Percentiles rank a stretch among this genome's conserved stretches.
Evolutionary conservation across 2,113 vertebrate genomes (phyloP).

Genomic region (Myotis davidii): DNA sequence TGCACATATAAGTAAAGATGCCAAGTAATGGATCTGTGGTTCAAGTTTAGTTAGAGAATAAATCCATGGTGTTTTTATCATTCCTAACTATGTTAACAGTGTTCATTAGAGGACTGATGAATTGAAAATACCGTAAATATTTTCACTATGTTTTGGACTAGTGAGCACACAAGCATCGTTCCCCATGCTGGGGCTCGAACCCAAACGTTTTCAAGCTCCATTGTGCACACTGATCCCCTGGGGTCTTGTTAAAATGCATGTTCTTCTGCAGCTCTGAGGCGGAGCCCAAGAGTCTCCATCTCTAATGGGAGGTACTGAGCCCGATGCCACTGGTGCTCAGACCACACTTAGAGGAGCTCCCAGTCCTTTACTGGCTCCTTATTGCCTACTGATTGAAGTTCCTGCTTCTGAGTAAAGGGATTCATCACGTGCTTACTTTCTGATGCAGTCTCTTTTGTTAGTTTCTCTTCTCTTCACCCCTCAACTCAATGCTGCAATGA

Average conservation of each 20-base stretch:
- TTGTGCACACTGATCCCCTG: neutral
- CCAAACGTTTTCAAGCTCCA: neutral
- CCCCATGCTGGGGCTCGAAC: neutral
- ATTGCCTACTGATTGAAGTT: neutral
- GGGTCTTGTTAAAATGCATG: neutral
- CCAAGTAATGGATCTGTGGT: neutral
- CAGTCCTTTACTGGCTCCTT: neutral
- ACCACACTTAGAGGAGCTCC: no score
- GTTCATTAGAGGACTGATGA: neutral
- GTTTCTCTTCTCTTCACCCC: neutral
- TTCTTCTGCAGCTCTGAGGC: neutral
- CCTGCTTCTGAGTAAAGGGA: neutral
- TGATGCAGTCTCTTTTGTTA: neutral
- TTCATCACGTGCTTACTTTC: neutral
- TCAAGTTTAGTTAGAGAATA: neutral
- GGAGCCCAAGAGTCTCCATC: neutral
- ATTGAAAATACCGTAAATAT: neutral
- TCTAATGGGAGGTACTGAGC: neutral
- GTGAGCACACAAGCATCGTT: neutral
- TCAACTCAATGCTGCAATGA: neutral
- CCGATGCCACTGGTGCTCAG: neutral
- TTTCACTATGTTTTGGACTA: neutral
- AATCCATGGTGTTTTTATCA: neutral
- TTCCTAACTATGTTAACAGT: neutral
- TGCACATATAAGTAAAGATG: neutral